Base-by-base conservation (phyloP, 2,888 invertebrate genomes). In the Omphaloscelis lunosa region DNA sequence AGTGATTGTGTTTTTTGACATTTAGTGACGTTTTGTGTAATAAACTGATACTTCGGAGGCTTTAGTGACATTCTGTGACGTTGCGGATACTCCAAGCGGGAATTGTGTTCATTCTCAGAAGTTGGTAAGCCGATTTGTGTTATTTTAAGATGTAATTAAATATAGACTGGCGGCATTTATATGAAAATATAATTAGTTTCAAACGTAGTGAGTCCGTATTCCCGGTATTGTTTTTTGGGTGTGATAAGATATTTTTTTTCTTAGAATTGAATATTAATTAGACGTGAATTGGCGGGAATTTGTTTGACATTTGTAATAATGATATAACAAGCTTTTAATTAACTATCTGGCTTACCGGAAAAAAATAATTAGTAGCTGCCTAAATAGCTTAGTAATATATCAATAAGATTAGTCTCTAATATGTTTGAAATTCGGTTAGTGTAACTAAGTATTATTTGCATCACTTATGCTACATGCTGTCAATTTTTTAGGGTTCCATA, bases 111-210 rank as follows among this genome's bases (percentile, higher is more conserved):
- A 91, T 94, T 94, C 93, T 91, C 84, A 90, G 94, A 93, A 93
- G 89, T 90, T 93, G 96, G 96, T 96, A 93, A 95, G 96, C 87
- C 81, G 91, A 93, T 93, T 94, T 93, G 93, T 94, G 94, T 95
- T 96, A 95, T 96, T 95, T 96, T 95, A 91, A 93, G 94, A 92
- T 94, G 93, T 94, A 95, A 96, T 96, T 96, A 96, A 95, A 96
- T 96, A 94, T 96, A 96, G 96, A 92, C 93, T 78, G 91, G 90
- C 91, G 91, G 92, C 89, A 91, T 95, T 91, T 91, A 94, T 93
- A 94, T 94, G 94, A 94, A 95, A 95, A 94, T 92, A 93, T 95
- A 95, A 95, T 96, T 96, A 95, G 94, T 94, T 93, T 92, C 93
- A 93, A 94, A 93, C 93, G 84, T 80, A 79, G 79, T 94, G 94